Base-by-base conservation (phyloP, 2,888 invertebrate species). In the Tachina grossa region DNA sequence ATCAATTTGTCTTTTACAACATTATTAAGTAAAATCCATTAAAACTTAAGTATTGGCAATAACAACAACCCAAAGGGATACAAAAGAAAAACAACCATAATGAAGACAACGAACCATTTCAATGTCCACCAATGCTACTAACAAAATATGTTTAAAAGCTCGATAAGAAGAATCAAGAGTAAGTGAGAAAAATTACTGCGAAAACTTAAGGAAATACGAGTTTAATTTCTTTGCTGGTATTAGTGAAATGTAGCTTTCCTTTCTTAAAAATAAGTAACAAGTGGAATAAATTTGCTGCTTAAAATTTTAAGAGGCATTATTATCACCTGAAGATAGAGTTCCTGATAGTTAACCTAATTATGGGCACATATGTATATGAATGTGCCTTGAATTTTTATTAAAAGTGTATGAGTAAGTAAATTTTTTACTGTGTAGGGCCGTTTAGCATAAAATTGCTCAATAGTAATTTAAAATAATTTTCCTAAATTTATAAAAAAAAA, bases 1-100 rank as follows among this genome's bases (percentile, higher is more conserved):
- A 77, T 85, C 81, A 85, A 85, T 85, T 81, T 80, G 53, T 53
- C 59, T 68, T 49, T 68, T 74, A 76, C 59, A 80, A 69, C 68
- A 69, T 63, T 72, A 84, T 69, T 55, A 77, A 72, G 49, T 45
- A 57, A 55, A 79, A 57, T 45, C 55, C 74, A 82, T 85, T 85
- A 78, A 75, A 61, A 63, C 51, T 57, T 72, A 72, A 77, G 66
- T 49, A 66, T 49, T 59, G 57, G 19, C 53, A 59, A 45, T n/a
- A 43, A 51, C 45, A 76, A 57, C 55, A 77, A n/a, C 45, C n/a
- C 41, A 10, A 63, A 19, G n/a, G 22, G 55, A 53, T 1, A 39
- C 13, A 10, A 19, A 47, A 47, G 0, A 49, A 69, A 49, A 57
- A 65, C 47, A 59, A 39, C 53, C 22, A 41, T 41, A 68, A 57